phyloP scores from a whole-genome alignment of 2,797 vertebrate species.

The Cuculus canorus region DNA sequence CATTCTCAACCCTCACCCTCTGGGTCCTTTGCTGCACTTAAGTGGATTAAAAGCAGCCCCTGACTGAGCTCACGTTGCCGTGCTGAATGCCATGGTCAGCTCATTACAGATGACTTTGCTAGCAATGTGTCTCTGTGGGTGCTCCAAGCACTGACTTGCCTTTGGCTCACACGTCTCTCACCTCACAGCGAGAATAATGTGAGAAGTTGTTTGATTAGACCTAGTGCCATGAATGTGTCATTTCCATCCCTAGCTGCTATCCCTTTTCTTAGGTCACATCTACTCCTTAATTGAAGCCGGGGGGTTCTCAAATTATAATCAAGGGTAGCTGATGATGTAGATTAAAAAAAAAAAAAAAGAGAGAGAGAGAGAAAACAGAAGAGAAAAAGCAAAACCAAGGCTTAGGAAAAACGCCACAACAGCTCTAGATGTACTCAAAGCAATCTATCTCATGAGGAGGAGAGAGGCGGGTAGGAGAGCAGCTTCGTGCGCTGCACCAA shows the following conservation, averaged over 20 bases:
- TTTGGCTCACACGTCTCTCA: conserved; percentile 46
- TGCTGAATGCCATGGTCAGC: conserved; percentile 40
- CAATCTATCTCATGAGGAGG: neutral
- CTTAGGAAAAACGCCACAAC: neutral
- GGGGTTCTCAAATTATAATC: conserved; percentile 45
- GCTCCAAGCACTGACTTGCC: conserved; percentile 59
- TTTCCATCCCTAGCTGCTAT: conserved; percentile 53
- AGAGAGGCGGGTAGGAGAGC: neutral
- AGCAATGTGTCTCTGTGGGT: neutral
- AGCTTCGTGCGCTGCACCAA: neutral
- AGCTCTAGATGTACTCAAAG: neutral
- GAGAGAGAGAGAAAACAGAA: neutral
- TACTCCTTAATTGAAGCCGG: conserved; percentile 46
- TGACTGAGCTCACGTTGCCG: neutral
- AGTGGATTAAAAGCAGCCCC: conserved; percentile 37
- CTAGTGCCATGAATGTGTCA: conserved; percentile 30
- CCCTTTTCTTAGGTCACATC: conserved; percentile 45
- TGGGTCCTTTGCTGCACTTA: neutral
- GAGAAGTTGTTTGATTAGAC: conserved; percentile 67
- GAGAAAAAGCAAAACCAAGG: neutral
- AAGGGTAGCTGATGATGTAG: neutral
- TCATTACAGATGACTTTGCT: conserved; percentile 43
- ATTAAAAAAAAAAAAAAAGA: neutral
- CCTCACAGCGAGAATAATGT: conserved; percentile 59
- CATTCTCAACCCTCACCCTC: neutral